Conservation (phyloP, 2,113 vertebrate species). For the Oostethus manadensis region DNA sequence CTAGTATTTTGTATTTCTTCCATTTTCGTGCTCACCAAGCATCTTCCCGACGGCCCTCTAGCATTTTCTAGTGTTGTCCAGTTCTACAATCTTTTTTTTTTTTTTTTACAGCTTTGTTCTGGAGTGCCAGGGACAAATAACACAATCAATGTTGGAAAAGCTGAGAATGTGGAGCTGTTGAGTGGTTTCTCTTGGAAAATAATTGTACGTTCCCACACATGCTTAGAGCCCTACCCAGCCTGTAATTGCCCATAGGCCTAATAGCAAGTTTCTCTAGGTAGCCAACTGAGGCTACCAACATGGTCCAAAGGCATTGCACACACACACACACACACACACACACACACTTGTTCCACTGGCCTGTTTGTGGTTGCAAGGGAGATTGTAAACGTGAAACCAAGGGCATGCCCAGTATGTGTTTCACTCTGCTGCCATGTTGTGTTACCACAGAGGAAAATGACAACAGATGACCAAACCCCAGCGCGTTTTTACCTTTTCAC, state of each 20-base stretch:
- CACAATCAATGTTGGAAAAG: constrained; percentile 7
- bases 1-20: no score
- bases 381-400: background rate
- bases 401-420: constrained; percentile 3
- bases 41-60: no score
- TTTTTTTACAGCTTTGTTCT: background rate
- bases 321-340: constrained; percentile 14
- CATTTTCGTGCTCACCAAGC: no score
- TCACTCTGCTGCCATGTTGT: constrained; percentile 17
- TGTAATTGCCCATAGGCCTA: constrained; percentile 29
- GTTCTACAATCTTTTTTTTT: no score
- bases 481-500: constrained; percentile 32
- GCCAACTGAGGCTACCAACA: constrained; percentile 14
- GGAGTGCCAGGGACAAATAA: constrained; percentile 2
- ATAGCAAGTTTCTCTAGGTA: constrained; percentile 30
- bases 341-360: background rate
- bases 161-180: constrained; percentile 11
- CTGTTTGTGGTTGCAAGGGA: background rate
- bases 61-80: no score
- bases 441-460: constrained; percentile 30
- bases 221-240: constrained; percentile 3
- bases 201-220: constrained; percentile 6
- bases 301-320: constrained; percentile 25
- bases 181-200: constrained; percentile 20
- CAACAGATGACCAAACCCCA: constrained; percentile 38